These are phyloP conservation scores for Drosophila cyrtoloma DNA, from an alignment of 2,888 invertebrate genomes.

Conservation along the genomic window DNA sequence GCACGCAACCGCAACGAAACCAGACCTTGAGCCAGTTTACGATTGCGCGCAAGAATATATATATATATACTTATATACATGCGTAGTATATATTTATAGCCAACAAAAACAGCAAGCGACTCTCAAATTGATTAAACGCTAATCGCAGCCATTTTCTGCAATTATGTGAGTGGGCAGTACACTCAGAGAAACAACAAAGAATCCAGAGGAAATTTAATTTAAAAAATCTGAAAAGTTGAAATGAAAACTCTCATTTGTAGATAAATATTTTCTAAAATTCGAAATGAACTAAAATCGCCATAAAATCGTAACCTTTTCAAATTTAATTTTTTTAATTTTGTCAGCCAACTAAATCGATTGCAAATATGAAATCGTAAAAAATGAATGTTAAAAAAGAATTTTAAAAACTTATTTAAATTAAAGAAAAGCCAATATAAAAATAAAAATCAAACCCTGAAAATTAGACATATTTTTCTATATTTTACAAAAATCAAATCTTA, in stretches of 20 bases:
- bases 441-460: background rate
- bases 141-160: slow-evolving; percentile 76
- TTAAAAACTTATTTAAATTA: background rate
- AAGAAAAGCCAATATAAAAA: background rate
- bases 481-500: background rate
- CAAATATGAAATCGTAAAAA: background rate
- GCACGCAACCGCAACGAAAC: slow-evolving; percentile 64
- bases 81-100: slow-evolving; percentile 1
- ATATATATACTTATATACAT: background rate
- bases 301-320: no score
- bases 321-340: no score
- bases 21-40: slow-evolving; percentile 81
- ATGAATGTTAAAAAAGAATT: background rate
- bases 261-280: no score
- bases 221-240: no score
- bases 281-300: no score
- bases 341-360: no score
- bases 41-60: slow-evolving; percentile 64
- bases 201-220: background rate
- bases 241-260: no score
- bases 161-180: slow-evolving; percentile 40
- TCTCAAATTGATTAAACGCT: slow-evolving; percentile 76
- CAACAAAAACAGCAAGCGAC: slow-evolving; percentile 17
- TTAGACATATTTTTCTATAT: background rate
- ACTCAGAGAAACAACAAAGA: background rate